A percentile compares a stretch with the other conserved stretches of the same genome.
Evolutionary conservation across 2,888 invertebrate species (phyloP).

Genomic region (Volucella zonaria): DNA sequence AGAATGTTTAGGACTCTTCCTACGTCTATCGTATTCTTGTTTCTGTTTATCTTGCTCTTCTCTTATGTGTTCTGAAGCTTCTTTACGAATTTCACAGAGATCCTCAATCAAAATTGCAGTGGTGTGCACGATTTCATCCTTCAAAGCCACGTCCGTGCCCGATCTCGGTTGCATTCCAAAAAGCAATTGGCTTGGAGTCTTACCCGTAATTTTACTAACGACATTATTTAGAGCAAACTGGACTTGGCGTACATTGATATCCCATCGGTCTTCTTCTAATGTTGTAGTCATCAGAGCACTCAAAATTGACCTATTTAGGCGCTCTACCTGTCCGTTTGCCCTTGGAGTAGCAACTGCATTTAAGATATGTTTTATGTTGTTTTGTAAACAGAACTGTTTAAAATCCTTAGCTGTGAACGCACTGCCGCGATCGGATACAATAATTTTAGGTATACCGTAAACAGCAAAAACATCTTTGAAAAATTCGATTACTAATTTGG

Average conservation of each 20-base stretch:
- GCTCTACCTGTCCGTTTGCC: constrained; percentile 76
- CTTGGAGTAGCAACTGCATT: constrained; percentile 75
- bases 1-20: constrained; percentile 12
- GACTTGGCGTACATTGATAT: constrained; percentile 64
- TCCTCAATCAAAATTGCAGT: constrained; percentile 15
- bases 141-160: neutral
- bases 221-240: constrained; percentile 74
- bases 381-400: constrained; percentile 75
- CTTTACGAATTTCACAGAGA: neutral
- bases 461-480: constrained; percentile 75
- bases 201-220: constrained; percentile 26
- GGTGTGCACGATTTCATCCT: constrained; percentile 11
- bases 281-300: constrained; percentile 63
- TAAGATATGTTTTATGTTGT: constrained; percentile 66
- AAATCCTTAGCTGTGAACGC: constrained; percentile 79
- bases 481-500: constrained; percentile 75
- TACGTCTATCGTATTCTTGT: constrained; percentile 27
- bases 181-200: constrained; percentile 66
- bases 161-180: constrained; percentile 57
- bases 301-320: constrained; percentile 74
- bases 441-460: constrained; percentile 76
- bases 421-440: constrained; percentile 79
- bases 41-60: constrained; percentile 50
- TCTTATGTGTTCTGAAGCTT: constrained; percentile 15
- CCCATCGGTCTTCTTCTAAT: constrained; percentile 69